A percentile compares a stretch with the other conserved stretches of the same genome.
These are phyloP conservation scores for Halcyon leucocephala DNA, from an alignment of 2,797 vertebrate species.

Conservation along the genomic window DNA sequence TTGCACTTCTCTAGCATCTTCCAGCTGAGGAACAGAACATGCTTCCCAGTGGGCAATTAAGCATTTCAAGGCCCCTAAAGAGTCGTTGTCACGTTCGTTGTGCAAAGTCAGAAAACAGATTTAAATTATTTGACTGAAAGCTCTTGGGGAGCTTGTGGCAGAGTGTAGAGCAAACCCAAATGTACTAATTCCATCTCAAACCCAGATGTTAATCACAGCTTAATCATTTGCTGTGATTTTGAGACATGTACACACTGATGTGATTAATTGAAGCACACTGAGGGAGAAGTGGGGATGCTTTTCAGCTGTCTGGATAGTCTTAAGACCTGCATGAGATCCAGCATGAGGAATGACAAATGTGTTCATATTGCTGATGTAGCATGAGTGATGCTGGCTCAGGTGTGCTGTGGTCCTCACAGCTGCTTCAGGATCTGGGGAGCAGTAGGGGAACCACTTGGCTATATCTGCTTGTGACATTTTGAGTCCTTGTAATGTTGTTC, in stretches of 20 bases:
- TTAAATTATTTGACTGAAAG: not conserved
- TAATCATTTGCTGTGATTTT: not conserved
- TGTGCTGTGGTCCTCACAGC: not conserved
- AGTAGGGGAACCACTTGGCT: not conserved
- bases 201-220: not conserved
- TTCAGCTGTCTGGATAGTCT: not conserved
- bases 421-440: not conserved
- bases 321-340: not conserved
- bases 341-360: not conserved
- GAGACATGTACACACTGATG: not conserved
- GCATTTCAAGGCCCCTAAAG: not conserved
- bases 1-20: not conserved
- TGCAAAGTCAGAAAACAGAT: not conserved
- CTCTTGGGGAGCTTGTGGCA: not conserved
- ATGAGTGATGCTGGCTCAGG: not conserved
- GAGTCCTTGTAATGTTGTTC: not conserved
- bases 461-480: not conserved
- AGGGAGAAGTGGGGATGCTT: not conserved
- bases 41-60: not conserved
- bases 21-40: not conserved
- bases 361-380: not conserved
- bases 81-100: not conserved
- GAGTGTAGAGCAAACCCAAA: not conserved
- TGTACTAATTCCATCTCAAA: not conserved
- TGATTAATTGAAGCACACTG: not conserved